phyloP scores from a whole-genome alignment of 1,140 invertebrate species.

The Drosophila rufa region DNA sequence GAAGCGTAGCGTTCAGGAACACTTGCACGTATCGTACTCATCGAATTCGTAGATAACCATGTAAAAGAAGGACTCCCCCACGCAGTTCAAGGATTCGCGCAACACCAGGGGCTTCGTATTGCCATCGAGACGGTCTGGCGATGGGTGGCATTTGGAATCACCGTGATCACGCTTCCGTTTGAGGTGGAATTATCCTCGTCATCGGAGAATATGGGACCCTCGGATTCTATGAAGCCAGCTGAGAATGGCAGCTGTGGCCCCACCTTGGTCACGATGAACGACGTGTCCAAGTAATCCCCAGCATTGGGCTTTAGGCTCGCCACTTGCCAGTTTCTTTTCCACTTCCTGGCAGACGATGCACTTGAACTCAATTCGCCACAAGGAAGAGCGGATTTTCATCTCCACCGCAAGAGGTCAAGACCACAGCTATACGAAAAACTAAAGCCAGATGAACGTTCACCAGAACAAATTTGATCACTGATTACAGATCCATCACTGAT shows the following conservation, averaged over 20 bases:
- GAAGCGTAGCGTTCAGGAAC: constrained; percentile 46
- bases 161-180: neutral
- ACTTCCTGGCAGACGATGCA: constrained; percentile 38
- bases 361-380: constrained; percentile 15
- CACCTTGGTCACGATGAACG: constrained; percentile 28
- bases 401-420: no score
- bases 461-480: no score
- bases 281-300: constrained; percentile 1
- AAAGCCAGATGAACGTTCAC: no score
- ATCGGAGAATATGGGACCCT: neutral
- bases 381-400: no score
- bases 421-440: no score
- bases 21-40: neutral
- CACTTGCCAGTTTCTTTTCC: constrained; percentile 19
- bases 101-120: constrained; percentile 10
- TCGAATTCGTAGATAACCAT: constrained; percentile 49
- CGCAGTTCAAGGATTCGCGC: constrained; percentile 11
- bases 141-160: neutral
- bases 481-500: no score
- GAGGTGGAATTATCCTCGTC: neutral
- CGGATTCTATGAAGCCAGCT: neutral
- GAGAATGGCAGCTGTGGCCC: neutral
- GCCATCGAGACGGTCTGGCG: neutral
- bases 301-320: neutral
- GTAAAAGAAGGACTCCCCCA: constrained; percentile 22